phyloP scores from a whole-genome alignment of 2,113 vertebrate species.

The Eurystomus gularis region DNA sequence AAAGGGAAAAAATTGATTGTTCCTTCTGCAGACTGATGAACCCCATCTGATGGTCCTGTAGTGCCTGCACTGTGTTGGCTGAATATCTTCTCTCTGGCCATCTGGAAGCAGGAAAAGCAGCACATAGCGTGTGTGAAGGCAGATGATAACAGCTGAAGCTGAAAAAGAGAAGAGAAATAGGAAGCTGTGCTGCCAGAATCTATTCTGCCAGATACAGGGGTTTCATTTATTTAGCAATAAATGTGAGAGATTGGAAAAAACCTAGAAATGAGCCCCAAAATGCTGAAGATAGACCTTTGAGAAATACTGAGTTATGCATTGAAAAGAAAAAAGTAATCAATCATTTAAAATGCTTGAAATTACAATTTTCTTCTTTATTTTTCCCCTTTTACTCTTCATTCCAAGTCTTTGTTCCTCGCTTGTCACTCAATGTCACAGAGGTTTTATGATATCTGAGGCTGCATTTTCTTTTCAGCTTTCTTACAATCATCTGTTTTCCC shows the following conservation, averaged over 20 bases:
- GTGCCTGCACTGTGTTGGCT: background rate
- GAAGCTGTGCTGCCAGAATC: background rate
- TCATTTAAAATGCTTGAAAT: background rate
- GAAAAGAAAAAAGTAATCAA: background rate
- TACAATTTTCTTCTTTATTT: background rate
- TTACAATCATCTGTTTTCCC: background rate
- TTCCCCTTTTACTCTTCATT: background rate
- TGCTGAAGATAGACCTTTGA: background rate
- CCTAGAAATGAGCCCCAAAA: background rate
- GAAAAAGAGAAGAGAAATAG: slow-evolving; percentile 6
- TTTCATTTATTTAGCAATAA: background rate
- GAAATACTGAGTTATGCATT: background rate
- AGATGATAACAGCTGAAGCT: slow-evolving; percentile 37
- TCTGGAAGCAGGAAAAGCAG: background rate
- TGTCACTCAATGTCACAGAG: background rate
- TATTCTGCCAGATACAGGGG: background rate
- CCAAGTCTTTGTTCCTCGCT: slow-evolving; percentile 12
- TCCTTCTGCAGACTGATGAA: background rate
- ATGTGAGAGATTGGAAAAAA: background rate
- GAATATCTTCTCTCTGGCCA: background rate
- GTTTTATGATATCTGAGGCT: background rate
- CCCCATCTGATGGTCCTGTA: background rate
- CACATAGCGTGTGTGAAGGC: background rate
- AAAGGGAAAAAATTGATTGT: background rate
- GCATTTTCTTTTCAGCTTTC: slow-evolving; percentile 19